Evolutionary conservation across 2,888 invertebrate species (phyloP).

Genomic region (Lasioglossum calceatum): DNA sequence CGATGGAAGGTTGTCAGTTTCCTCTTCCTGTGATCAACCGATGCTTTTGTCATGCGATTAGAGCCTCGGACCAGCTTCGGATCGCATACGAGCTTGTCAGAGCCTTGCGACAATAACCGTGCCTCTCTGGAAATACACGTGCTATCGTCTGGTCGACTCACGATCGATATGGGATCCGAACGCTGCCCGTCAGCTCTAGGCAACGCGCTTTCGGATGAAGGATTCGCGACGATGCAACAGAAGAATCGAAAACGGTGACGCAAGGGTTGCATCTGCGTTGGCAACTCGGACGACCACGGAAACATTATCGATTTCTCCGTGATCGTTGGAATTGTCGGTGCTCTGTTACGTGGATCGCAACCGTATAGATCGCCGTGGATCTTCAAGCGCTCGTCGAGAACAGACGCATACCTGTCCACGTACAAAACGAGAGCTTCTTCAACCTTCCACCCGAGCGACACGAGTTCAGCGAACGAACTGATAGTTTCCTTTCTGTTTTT

Average conservation of each 20-base stretch:
- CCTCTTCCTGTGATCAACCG: slow-evolving; percentile 50
- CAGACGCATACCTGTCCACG: slow-evolving; percentile 37
- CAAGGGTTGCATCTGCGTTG: slow-evolving; percentile 44
- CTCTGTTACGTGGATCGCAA: slow-evolving; percentile 55
- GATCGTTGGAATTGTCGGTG: slow-evolving; percentile 61
- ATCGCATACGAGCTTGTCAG: slow-evolving; percentile 11
- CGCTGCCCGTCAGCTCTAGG: neutral
- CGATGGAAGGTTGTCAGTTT: slow-evolving; percentile 49
- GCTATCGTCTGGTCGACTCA: neutral
- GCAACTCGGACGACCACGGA: slow-evolving; percentile 48
- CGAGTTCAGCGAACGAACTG: slow-evolving; percentile 3
- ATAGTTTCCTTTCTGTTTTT: neutral
- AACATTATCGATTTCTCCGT: slow-evolving; percentile 31
- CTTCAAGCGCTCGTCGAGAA: slow-evolving; percentile 20
- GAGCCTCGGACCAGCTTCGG: slow-evolving; percentile 17
- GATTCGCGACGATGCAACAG: neutral
- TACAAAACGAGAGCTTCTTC: slow-evolving; percentile 49
- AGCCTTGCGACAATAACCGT: neutral
- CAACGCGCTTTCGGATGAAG: neutral
- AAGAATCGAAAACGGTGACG: slow-evolving; percentile 19
- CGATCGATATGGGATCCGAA: slow-evolving; percentile 16
- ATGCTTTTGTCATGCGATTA: slow-evolving; percentile 43
- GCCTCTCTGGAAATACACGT: neutral
- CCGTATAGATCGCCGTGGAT: slow-evolving; percentile 11
- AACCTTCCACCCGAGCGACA: slow-evolving; percentile 36